A percentile compares a stretch with the other conserved stretches of the same genome.
Conservation (phyloP, 2,888 invertebrate species). For the Caenorhabditis wallacei region DNA sequence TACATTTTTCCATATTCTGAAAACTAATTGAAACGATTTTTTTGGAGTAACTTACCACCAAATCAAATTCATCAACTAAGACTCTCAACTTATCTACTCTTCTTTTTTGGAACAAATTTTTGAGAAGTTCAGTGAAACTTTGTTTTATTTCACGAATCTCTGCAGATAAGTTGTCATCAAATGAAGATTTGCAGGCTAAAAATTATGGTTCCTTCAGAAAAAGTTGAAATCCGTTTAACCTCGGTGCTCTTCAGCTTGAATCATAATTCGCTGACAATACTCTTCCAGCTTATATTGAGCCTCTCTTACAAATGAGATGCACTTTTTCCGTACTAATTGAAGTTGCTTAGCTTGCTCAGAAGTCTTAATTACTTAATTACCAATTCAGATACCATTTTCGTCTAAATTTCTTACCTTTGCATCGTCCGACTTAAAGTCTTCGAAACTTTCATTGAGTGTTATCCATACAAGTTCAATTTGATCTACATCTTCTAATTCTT, state of each 20-base stretch:
- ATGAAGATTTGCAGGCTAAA: slow-evolving; percentile 46
- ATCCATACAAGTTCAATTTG: slow-evolving; percentile 21
- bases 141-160: slow-evolving; percentile 25
- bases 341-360: slow-evolving; percentile 16
- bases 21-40: neutral
- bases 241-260: slow-evolving; percentile 43
- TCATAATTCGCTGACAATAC: slow-evolving; percentile 61
- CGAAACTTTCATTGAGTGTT: slow-evolving; percentile 15
- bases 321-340: slow-evolving; percentile 14
- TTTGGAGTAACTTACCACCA: slow-evolving; percentile 21
- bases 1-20: slow-evolving; percentile 40
- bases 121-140: slow-evolving; percentile 29
- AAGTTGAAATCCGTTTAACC: slow-evolving; percentile 7
- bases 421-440: slow-evolving; percentile 33
- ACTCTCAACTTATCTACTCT: slow-evolving; percentile 53
- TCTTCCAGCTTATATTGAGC: slow-evolving; percentile 46
- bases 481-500: slow-evolving; percentile 17
- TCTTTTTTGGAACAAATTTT: slow-evolving; percentile 48
- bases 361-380: neutral
- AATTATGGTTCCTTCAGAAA: neutral
- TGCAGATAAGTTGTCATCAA: slow-evolving; percentile 41
- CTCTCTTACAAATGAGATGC: slow-evolving; percentile 8
- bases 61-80: slow-evolving; percentile 29
- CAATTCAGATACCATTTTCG: neutral
- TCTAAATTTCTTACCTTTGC: neutral